These are phyloP conservation scores for Corythornis vintsioides DNA, from an alignment of 2,113 vertebrate species.

Conservation along the genomic window DNA sequence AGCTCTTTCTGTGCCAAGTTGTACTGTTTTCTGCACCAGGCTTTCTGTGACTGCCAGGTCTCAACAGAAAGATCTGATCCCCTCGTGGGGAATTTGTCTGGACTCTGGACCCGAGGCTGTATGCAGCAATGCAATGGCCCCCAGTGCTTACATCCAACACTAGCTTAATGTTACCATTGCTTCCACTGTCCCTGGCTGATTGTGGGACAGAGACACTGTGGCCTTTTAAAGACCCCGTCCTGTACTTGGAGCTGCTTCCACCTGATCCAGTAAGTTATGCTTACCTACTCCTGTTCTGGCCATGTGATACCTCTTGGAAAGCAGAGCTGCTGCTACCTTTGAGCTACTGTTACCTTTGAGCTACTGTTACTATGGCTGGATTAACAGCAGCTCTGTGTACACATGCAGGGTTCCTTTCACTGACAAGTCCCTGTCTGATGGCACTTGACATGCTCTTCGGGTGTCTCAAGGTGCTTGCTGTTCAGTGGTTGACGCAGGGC, in stretches of 20 bases:
- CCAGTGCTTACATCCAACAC: not conserved
- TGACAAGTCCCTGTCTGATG: not conserved
- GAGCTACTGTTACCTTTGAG: not conserved
- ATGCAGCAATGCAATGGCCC: accelerated
- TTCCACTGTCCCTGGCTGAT: not conserved
- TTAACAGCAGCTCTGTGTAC: not conserved
- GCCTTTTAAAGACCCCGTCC: not conserved
- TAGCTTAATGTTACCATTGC: not conserved
- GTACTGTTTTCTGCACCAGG: not conserved
- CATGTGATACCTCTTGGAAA: not conserved
- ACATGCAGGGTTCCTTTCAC: not conserved
- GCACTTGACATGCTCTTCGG: not conserved
- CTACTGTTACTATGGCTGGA: not conserved
- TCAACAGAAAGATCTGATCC: not conserved
- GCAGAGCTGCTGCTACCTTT: not conserved
- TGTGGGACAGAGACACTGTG: not conserved
- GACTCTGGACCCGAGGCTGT: not conserved
- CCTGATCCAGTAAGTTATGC: accelerated
- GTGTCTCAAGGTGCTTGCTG: not conserved
- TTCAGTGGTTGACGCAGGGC: not conserved
- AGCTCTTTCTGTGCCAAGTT: not conserved
- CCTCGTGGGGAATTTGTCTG: not conserved
- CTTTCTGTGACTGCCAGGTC: not conserved
- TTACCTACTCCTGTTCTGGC: not conserved
- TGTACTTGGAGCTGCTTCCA: not conserved